A percentile compares a stretch with the other conserved stretches of the same genome.
phyloP scores from a whole-genome alignment of 2,113 vertebrate species.

The Paramormyrops kingsleyae region DNA sequence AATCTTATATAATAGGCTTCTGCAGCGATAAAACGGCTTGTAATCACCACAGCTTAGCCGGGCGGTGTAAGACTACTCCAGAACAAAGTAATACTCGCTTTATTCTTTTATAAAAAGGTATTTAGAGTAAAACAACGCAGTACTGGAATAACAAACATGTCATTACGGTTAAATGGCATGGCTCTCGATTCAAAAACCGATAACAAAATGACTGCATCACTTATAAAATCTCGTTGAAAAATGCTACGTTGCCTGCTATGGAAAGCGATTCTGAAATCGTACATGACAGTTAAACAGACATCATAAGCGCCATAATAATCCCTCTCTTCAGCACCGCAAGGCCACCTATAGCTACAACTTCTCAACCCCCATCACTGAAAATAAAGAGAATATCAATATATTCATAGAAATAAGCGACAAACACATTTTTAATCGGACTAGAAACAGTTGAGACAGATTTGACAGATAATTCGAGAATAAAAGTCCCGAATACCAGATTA shows the following conservation, averaged over 20 bases:
- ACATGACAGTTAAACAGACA: not conserved
- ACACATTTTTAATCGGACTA: not conserved
- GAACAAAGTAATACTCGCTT: not conserved
- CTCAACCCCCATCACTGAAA: not conserved
- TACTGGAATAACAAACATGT: not conserved
- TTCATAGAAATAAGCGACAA: not conserved
- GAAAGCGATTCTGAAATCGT: not conserved
- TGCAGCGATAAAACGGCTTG: not conserved
- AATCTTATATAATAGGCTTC: not conserved
- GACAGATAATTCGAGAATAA: not conserved
- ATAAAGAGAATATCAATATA: not conserved
- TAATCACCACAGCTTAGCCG: not conserved
- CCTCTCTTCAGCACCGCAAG: not conserved
- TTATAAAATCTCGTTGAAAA: not conserved
- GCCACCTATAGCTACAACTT: not conserved
- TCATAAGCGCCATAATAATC: not conserved
- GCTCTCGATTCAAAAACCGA: not conserved
- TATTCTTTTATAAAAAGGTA: not conserved
- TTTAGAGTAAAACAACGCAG: not conserved
- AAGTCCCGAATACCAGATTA: not conserved
- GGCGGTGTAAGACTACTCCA: not conserved
- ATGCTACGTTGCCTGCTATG: not conserved
- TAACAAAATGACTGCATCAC: not conserved
- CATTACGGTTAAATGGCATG: not conserved
- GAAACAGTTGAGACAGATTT: not conserved